These are phyloP conservation scores for Eptatretus atami DNA, from an alignment of 2,797 vertebrate genomes.

Conservation along the genomic window DNA sequence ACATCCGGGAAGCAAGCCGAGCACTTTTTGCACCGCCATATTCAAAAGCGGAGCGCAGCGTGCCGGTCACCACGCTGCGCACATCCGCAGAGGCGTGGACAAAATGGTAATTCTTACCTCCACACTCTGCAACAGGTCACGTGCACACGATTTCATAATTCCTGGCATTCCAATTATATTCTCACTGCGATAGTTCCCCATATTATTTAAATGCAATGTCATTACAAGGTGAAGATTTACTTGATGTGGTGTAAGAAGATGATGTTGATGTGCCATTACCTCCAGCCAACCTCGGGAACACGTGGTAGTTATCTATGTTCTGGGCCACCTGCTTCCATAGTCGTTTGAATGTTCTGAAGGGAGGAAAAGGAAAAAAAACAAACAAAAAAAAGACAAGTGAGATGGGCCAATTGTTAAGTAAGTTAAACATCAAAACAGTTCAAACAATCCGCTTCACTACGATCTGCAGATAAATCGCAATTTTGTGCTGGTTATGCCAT, in stretches of 20 bases:
- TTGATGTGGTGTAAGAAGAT: too few species aligned
- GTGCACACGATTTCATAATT: not conserved
- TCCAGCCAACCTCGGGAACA: constrained; percentile 53
- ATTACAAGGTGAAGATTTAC: too few species aligned
- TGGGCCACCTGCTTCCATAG: constrained; percentile 69
- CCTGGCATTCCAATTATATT: too few species aligned
- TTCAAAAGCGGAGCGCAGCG: constrained; percentile 65
- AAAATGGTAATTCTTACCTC: constrained; percentile 87
- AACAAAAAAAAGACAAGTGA: too few species aligned
- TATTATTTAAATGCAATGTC: too few species aligned
- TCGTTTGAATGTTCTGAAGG: constrained; percentile 44
- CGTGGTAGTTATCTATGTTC: constrained; percentile 49
- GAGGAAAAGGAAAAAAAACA: not conserved
- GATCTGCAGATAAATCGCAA: too few species aligned
- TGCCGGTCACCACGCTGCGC: constrained; percentile 37
- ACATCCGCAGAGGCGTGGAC: constrained; percentile 46
- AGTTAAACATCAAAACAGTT: too few species aligned
- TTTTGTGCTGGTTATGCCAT: too few species aligned
- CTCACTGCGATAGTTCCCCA: too few species aligned
- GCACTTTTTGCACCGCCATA: constrained; percentile 73
- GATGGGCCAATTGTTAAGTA: too few species aligned
- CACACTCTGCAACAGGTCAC: constrained; percentile 30
- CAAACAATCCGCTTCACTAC: too few species aligned
- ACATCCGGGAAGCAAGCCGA: constrained; percentile 78
- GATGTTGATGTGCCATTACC: constrained; percentile 17